These are phyloP conservation scores for Cassiopea xamachana DNA, from an alignment of 30 jellyfish, hydroid and myxozoan species.

Conservation along the genomic window DNA sequence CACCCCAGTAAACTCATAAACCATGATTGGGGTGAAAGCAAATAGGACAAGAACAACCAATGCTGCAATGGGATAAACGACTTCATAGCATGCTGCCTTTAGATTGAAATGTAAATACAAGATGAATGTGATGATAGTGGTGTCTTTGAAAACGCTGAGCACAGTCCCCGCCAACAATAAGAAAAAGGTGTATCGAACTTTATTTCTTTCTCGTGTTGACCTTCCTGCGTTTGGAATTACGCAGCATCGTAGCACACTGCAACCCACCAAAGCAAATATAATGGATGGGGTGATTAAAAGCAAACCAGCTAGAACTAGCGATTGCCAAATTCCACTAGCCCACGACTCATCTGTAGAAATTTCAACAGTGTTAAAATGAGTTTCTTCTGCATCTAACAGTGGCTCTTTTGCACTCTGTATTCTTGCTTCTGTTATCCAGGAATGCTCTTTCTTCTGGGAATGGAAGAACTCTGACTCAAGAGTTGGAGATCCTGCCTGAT, in stretches of 20 bases:
- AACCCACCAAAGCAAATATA: conserved; percentile 45
- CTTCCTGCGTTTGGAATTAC: conserved; percentile 52
- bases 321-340: conserved; percentile 55
- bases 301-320: neutral
- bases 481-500: conserved; percentile 20
- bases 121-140: conserved; percentile 21
- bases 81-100: conserved; percentile 27
- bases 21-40: conserved; percentile 39
- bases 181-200: conserved; percentile 3
- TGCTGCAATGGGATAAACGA: conserved; percentile 17
- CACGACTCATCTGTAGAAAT: conserved; percentile 27
- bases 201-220: conserved; percentile 39
- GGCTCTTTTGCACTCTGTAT: conserved; percentile 68
- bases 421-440: conserved; percentile 71
- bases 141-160: conserved; percentile 63
- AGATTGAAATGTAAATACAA: conserved; percentile 3
- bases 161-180: conserved; percentile 6
- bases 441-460: conserved; percentile 32
- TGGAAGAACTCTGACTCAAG: conserved; percentile 19
- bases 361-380: conserved; percentile 15
- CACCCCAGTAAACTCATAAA: conserved; percentile 41
- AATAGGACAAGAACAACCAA: conserved; percentile 35
- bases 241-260: conserved; percentile 29
- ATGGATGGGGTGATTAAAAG: conserved; percentile 54
- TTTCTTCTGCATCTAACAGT: conserved; percentile 37